phyloP scores from a whole-genome alignment of 2,113 vertebrate genomes.

The Syngnathoides biaculeatus region DNA sequence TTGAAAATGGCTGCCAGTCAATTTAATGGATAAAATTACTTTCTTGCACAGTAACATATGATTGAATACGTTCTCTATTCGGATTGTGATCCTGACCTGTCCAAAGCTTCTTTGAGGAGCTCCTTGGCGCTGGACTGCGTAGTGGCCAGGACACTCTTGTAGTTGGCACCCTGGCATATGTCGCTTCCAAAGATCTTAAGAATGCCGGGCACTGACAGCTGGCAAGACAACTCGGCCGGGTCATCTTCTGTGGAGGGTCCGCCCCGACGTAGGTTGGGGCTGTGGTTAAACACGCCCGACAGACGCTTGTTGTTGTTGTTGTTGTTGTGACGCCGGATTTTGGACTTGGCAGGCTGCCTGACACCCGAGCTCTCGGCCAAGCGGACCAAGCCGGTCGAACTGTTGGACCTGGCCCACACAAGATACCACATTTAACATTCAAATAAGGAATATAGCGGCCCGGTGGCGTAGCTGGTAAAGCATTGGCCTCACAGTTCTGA shows the following conservation, averaged over 20 bases:
- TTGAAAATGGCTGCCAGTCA: neutral
- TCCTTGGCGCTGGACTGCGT: constrained; percentile 71
- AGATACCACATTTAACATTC: neutral
- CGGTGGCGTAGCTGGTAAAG: no score
- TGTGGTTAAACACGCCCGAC: constrained; percentile 69
- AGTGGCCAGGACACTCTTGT: constrained; percentile 77
- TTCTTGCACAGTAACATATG: neutral
- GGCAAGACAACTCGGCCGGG: constrained; percentile 70
- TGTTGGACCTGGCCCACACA: constrained; percentile 62
- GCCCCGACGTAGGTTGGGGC: constrained; percentile 53
- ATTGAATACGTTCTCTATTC: neutral
- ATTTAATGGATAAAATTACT: neutral
- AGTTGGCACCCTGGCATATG: constrained; percentile 75
- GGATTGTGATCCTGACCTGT: constrained; percentile 61
- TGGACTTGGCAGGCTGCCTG: constrained; percentile 76
- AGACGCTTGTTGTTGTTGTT: constrained; percentile 34
- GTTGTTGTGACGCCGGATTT: constrained; percentile 78
- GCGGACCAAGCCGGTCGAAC: constrained; percentile 61
- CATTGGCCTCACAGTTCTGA: no score
- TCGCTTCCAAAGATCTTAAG: constrained; percentile 77
- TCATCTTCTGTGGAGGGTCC: constrained; percentile 44
- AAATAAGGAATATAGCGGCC: no score
- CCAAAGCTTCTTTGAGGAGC: constrained; percentile 76
- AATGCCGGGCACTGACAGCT: constrained; percentile 72
- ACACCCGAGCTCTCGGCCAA: constrained; percentile 67